Evolutionary conservation across 1,140 invertebrate genomes (phyloP).

Genomic region (Pachypsylla venusta): DNA sequence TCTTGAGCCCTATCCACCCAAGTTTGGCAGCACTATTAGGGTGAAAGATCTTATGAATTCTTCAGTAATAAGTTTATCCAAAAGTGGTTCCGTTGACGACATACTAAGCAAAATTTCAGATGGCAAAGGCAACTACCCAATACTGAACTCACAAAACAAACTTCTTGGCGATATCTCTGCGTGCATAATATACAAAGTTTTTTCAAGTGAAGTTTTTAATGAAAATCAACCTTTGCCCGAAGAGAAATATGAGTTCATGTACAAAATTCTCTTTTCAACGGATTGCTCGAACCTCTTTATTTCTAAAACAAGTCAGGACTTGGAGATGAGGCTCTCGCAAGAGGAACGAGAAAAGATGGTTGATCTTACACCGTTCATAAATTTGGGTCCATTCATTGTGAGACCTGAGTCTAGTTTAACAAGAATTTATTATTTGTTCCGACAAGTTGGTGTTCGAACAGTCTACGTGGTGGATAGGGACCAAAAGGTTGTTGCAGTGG

Average conservation of each 20-base stretch:
- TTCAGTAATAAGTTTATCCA: neutral
- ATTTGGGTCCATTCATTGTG: neutral
- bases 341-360: neutral
- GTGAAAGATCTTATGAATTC: neutral
- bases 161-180: neutral
- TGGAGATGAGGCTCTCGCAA: neutral
- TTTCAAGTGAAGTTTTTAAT: neutral
- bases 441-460: neutral
- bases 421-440: neutral
- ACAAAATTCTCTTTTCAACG: neutral
- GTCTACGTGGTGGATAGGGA: neutral
- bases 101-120: neutral
- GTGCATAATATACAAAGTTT: neutral
- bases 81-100: too few species aligned
- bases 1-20: neutral
- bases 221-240: neutral
- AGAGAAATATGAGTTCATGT: neutral
- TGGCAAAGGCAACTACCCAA: neutral
- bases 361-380: neutral
- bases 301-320: neutral
- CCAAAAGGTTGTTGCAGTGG: neutral
- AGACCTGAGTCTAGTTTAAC: neutral
- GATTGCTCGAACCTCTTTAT: neutral
- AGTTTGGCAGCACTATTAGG: neutral
- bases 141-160: neutral